phyloP scores from a whole-genome alignment of 2,797 vertebrate species.

The Poeciliopsis gracilis region DNA sequence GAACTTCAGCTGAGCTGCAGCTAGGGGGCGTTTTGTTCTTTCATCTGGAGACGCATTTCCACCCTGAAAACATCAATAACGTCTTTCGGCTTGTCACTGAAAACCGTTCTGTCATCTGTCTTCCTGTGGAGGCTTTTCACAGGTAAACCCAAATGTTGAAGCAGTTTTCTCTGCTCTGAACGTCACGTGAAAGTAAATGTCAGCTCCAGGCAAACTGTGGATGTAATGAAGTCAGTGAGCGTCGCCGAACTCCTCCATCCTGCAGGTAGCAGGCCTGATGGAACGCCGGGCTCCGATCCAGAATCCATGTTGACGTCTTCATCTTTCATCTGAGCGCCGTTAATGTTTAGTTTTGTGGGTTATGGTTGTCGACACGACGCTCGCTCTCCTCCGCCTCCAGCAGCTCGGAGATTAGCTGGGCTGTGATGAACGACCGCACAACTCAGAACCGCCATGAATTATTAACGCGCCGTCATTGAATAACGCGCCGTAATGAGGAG shows the following conservation, averaged over 20 bases:
- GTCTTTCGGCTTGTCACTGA: neutral
- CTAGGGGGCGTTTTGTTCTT: neutral
- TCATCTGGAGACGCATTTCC: neutral
- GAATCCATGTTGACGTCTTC: constrained; percentile 15
- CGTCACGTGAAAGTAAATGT: constrained; percentile 21
- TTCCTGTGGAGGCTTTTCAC: neutral
- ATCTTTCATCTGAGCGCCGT: constrained; percentile 55
- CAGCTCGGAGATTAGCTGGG: constrained; percentile 56
- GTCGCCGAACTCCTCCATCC: constrained; percentile 26
- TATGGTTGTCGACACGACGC: constrained; percentile 35
- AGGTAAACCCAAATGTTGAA: constrained; percentile 1
- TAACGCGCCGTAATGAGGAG: constrained; percentile 69
- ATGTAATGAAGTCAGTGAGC: constrained; percentile 32
- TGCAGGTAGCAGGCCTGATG: neutral
- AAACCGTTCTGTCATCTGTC: neutral
- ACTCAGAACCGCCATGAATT: constrained; percentile 64
- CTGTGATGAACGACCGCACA: constrained; percentile 64
- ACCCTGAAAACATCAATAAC: neutral
- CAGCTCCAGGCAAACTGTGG: neutral
- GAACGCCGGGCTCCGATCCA: constrained; percentile 19
- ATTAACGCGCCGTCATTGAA: constrained; percentile 71
- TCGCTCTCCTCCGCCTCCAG: constrained; percentile 35
- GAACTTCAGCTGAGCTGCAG: neutral
- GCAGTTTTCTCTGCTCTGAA: constrained; percentile 10
- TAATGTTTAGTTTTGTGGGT: constrained; percentile 45